These are phyloP conservation scores for Fratercula arctica DNA, from an alignment of 2,797 vertebrate genomes.

Conservation along the genomic window DNA sequence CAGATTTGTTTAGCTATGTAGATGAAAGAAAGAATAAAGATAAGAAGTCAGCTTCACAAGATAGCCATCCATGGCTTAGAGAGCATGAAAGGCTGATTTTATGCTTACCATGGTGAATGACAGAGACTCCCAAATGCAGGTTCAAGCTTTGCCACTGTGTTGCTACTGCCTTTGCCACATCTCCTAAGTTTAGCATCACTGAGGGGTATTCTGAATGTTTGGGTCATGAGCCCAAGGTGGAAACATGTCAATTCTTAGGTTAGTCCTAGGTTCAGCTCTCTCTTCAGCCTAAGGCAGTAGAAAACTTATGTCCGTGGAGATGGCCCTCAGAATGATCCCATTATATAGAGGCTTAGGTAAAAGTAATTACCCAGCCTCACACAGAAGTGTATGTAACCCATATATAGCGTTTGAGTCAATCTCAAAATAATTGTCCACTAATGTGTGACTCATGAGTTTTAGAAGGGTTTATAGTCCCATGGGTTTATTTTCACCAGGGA, in stretches of 20 bases:
- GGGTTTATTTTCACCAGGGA: not conserved
- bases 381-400: not conserved
- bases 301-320: not conserved
- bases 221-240: not conserved
- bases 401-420: not conserved
- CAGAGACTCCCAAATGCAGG: not conserved
- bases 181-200: not conserved
- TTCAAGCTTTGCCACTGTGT: not conserved
- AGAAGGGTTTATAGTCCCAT: not conserved
- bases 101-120: not conserved
- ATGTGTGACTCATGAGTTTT: not conserved
- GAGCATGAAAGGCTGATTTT: not conserved
- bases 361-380: not conserved
- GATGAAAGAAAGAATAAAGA: not conserved
- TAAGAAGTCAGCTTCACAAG: not conserved
- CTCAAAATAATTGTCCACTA: not conserved
- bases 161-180: not conserved
- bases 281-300: not conserved
- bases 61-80: not conserved
- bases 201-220: not conserved
- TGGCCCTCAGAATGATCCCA: not conserved
- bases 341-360: not conserved
- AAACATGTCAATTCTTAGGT: not conserved
- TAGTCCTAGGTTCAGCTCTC: not conserved
- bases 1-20: not conserved